Evolutionary conservation across 2,113 vertebrate genomes (phyloP).

Genomic region (Phaethornis superciliosus): DNA sequence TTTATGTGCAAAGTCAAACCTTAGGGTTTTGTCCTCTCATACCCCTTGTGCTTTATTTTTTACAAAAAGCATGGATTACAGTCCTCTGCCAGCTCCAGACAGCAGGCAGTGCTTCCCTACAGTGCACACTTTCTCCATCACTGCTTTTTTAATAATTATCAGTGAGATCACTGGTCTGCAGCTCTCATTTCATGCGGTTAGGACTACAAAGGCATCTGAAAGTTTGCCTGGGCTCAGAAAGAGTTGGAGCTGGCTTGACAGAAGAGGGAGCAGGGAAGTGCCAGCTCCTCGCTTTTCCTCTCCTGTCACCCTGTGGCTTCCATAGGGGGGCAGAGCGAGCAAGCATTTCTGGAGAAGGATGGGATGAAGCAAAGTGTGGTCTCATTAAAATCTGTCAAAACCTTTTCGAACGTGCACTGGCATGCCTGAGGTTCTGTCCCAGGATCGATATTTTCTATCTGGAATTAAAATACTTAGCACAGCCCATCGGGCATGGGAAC

Average conservation of each 20-base stretch:
- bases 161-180: not conserved
- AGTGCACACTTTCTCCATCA: not conserved
- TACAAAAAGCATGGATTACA: not conserved
- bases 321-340: not conserved
- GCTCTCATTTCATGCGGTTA: fast-evolving
- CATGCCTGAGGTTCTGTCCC: not conserved
- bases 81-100: not conserved
- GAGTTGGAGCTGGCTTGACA: not conserved
- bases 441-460: not conserved
- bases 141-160: not conserved
- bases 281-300: fast-evolving
- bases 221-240: not conserved
- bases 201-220: not conserved
- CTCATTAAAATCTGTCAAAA: not conserved
- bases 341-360: not conserved
- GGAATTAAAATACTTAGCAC: not conserved
- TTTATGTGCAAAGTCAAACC: not conserved
- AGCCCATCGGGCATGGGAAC: not conserved
- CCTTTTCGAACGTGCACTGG: not conserved
- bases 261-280: not conserved
- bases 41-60: not conserved
- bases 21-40: not conserved
- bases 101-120: not conserved
- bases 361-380: not conserved
- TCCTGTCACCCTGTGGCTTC: not conserved